A percentile compares a stretch with the other conserved stretches of the same genome.
phyloP scores from a whole-genome alignment of 2,113 vertebrate species.

The Excalfactoria chinensis region DNA sequence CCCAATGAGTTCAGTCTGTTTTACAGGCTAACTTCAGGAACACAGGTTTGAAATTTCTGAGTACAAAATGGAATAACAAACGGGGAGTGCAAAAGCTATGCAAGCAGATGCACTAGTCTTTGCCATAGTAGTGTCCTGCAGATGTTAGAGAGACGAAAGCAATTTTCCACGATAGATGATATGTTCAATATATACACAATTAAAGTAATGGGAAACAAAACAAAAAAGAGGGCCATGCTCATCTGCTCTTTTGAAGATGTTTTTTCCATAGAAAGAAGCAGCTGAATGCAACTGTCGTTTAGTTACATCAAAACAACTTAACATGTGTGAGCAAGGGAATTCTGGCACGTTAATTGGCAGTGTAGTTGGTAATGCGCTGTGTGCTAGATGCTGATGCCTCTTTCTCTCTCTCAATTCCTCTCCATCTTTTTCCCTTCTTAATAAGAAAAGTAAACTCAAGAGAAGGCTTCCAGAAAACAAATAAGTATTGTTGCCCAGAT shows the following conservation, averaged over 20 bases:
- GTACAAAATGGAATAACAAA: not conserved
- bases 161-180: conserved; percentile 59
- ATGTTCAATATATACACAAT: conserved; percentile 51
- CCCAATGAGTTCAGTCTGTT: not conserved
- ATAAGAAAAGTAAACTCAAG: conserved; percentile 18
- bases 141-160: conserved; percentile 66
- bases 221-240: conserved; percentile 41
- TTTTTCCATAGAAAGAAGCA: conserved; percentile 69
- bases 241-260: conserved; percentile 66
- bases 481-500: not conserved
- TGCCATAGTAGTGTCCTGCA: conserved; percentile 45
- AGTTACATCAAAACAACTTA: conserved; percentile 64
- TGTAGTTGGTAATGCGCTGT: conserved; percentile 38
- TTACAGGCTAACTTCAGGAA: not conserved
- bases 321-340: conserved; percentile 51
- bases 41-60: not conserved
- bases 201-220: conserved; percentile 70
- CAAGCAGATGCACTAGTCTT: conserved; percentile 26
- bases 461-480: conserved; percentile 14
- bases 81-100: not conserved
- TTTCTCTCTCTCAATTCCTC: not conserved
- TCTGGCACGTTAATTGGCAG: conserved; percentile 65
- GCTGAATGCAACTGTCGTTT: conserved; percentile 61
- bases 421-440: not conserved
- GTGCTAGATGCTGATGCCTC: conserved; percentile 21